Evolutionary conservation across 2,888 invertebrate species (phyloP).

Genomic region (Horisme vitalbata): DNA sequence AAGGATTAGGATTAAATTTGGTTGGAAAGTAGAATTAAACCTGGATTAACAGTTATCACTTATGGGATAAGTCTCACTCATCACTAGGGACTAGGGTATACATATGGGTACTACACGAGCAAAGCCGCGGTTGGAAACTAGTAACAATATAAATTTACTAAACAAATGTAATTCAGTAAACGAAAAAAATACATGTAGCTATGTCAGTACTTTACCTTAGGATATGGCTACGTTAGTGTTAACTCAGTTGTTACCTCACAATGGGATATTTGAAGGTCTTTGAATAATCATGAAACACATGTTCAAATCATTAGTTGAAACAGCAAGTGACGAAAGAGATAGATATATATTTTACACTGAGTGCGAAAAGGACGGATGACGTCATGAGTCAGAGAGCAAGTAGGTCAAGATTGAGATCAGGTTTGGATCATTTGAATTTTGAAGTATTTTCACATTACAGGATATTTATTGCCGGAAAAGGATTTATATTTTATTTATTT

Average conservation of each 20-base stretch:
- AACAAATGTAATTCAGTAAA: too few relatives aligned
- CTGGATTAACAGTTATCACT: too few relatives aligned
- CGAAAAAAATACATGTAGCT: background rate
- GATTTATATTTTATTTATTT: too few relatives aligned
- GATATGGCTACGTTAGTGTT: conserved; percentile 36
- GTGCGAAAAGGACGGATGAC: conserved; percentile 12
- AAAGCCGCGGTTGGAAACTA: too few relatives aligned
- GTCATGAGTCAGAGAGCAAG: conserved; percentile 27
- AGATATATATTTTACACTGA: background rate
- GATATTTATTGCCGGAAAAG: too few relatives aligned
- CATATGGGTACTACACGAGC: too few relatives aligned
- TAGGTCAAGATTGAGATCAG: conserved; percentile 31
- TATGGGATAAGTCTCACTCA: too few relatives aligned
- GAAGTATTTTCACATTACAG: too few relatives aligned
- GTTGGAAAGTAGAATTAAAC: too few relatives aligned
- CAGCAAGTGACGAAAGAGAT: conserved; percentile 20
- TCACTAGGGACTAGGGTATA: too few relatives aligned
- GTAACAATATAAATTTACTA: too few relatives aligned
- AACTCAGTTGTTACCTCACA: conserved; percentile 49
- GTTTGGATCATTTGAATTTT: conserved; percentile 27
- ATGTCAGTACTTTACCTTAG: background rate
- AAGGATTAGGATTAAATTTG: too few relatives aligned
- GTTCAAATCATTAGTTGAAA: conserved; percentile 27
- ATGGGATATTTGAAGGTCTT: conserved; percentile 41
- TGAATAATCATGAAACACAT: conserved; percentile 46